A percentile compares a stretch with the other conserved stretches of the same genome.
Evolutionary conservation across 2,113 vertebrate species (phyloP).

Genomic region (Halichoerus grypus): DNA sequence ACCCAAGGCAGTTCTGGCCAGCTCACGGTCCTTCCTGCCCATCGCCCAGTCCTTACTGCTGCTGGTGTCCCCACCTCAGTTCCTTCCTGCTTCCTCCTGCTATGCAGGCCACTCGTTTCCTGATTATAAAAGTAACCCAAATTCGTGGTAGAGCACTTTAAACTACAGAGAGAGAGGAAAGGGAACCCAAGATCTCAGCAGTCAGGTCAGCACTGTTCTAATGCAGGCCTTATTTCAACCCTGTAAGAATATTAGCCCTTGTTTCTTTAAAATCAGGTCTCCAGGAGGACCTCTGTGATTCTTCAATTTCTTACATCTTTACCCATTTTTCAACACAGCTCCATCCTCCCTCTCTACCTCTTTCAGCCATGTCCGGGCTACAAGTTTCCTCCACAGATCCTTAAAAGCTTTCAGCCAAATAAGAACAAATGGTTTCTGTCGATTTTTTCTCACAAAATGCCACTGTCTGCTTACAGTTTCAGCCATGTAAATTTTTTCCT

Average conservation of each 20-base stretch:
- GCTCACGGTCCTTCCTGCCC: not conserved
- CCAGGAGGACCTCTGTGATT: not conserved
- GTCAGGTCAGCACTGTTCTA: not conserved
- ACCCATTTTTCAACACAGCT: constrained; percentile 1
- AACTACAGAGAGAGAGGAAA: not conserved
- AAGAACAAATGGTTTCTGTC: constrained; percentile 40
- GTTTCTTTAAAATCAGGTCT: constrained; percentile 10
- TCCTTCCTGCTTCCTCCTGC: not conserved
- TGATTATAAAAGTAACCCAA: constrained; percentile 3
- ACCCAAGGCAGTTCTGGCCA: not conserved
- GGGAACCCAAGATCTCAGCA: not conserved
- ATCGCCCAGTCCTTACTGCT: not conserved
- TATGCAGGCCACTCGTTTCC: not conserved
- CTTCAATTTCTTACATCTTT: not conserved
- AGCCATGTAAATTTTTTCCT: constrained; percentile 55
- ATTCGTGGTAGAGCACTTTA: not conserved
- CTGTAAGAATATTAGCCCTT: not conserved
- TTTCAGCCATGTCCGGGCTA: not conserved
- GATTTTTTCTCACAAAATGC: constrained; percentile 45
- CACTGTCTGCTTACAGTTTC: constrained; percentile 56
- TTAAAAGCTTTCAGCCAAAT: not conserved
- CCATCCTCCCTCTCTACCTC: not conserved
- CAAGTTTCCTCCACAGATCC: constrained; percentile 16
- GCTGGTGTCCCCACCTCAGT: not conserved
- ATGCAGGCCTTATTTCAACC: not conserved